These are phyloP conservation scores for Anthopleura xanthogrammica DNA, from an alignment of 92 coral and sea anemone species.

Conservation along the genomic window DNA sequence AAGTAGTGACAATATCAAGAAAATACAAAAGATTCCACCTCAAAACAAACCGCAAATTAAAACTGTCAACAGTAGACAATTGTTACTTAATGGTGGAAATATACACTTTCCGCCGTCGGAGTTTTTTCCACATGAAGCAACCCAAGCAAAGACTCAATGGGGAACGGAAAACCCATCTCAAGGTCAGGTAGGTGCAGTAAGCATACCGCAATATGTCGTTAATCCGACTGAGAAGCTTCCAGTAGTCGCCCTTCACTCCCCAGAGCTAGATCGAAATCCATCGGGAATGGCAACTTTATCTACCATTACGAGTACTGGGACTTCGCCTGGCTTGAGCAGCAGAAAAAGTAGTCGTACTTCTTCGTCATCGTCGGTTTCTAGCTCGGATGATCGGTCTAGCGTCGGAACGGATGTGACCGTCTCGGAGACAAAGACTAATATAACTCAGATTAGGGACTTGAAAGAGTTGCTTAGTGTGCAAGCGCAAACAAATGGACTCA, in stretches of 20 bases:
- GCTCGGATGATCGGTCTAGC: constrained; percentile 90
- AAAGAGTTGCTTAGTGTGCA: constrained; percentile 81
- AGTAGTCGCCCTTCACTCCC: constrained; percentile 46
- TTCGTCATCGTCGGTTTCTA: constrained; percentile 94
- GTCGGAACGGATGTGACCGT: constrained; percentile 77
- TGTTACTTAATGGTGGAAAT: constrained; percentile 46
- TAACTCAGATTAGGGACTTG: constrained; percentile 88
- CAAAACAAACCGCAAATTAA: constrained; percentile 50
- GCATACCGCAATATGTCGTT: not conserved
- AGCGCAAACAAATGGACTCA: constrained; percentile 90
- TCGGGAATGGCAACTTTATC: constrained; percentile 7
- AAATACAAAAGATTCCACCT: constrained; percentile 23
- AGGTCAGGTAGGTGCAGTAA: not conserved
- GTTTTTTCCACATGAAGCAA: constrained; percentile 85
- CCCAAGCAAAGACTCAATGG: constrained; percentile 74
- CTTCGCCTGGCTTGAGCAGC: constrained; percentile 48
- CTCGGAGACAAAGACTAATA: constrained; percentile 81
- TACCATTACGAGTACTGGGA: not conserved
- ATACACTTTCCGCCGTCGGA: constrained; percentile 75
- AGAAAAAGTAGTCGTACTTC: constrained; percentile 91
- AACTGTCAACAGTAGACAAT: constrained; percentile 51
- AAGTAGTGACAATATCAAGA: constrained; percentile 44
- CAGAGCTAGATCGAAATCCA: constrained; percentile 8
- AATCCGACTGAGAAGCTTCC: constrained; percentile 24
- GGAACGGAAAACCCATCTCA: constrained; percentile 39